Percentiles rank a stretch among this genome's conserved stretches.
phyloP scores from a whole-genome alignment of 2,797 vertebrate genomes.

The Menidia menidia region DNA sequence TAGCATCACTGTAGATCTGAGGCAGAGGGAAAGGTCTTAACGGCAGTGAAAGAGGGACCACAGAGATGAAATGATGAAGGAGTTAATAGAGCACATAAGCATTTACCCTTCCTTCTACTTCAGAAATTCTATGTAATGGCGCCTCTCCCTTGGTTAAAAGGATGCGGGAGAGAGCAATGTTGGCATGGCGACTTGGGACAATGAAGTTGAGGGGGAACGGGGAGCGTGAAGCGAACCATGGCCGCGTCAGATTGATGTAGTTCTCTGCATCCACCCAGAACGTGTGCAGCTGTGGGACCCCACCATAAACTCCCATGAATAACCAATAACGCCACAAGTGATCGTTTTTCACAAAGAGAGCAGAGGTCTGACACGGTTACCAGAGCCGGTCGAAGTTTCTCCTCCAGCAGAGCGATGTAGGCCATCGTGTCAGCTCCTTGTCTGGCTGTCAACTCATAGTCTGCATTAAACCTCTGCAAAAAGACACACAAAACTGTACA shows the following conservation, averaged over 20 bases:
- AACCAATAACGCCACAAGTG: neutral
- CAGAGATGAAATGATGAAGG: neutral
- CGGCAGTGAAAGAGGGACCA: neutral
- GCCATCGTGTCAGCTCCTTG: constrained; percentile 97
- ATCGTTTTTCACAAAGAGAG: neutral
- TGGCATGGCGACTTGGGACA: constrained; percentile 88
- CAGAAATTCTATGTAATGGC: constrained; percentile 87
- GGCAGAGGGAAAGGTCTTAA: constrained; percentile 11
- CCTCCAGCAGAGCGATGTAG: constrained; percentile 94
- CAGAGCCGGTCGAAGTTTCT: constrained; percentile 93
- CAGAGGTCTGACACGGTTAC: constrained; percentile 70
- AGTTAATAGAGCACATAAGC: neutral
- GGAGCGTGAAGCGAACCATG: constrained; percentile 95
- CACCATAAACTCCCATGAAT: constrained; percentile 11
- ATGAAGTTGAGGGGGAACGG: constrained; percentile 93
- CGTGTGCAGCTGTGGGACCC: constrained; percentile 89
- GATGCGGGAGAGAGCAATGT: constrained; percentile 89
- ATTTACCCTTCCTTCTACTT: constrained; percentile 94
- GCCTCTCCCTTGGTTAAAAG: constrained; percentile 91
- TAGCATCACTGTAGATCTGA: constrained; percentile 98
- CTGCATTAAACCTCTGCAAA: constrained; percentile 92
- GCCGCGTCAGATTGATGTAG: constrained; percentile 92
- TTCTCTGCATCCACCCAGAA: constrained; percentile 98
- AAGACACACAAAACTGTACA: constrained; percentile 9
- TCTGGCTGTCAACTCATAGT: constrained; percentile 93